phyloP scores from a whole-genome alignment of 37 sponge, comb jelly and placozoan species.

The Cliona cf. orientalis region DNA sequence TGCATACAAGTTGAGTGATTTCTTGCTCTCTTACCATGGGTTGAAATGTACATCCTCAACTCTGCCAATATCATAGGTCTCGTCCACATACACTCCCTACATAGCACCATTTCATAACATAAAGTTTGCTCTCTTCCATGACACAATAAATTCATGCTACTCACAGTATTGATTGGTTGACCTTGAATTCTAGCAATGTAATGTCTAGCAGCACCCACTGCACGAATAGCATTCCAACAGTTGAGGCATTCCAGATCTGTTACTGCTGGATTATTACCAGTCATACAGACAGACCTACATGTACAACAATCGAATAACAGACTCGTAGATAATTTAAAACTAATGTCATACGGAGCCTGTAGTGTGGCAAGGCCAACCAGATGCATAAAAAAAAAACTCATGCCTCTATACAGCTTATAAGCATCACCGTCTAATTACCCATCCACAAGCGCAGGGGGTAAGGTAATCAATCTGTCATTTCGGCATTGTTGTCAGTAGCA shows the following conservation, averaged over 20 bases:
- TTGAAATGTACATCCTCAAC: constrained; percentile 66
- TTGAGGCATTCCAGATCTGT: constrained; percentile 65
- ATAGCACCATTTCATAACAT: not conserved
- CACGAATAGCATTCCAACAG: constrained; percentile 56
- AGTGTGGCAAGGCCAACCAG: no score
- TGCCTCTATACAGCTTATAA: no score
- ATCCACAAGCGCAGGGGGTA: no score
- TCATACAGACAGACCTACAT: constrained; percentile 37
- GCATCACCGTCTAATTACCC: no score
- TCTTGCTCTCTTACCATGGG: no score
- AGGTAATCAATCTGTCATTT: no score
- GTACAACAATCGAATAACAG: no score
- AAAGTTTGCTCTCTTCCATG: not conserved
- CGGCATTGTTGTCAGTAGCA: no score
- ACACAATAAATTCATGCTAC: not conserved
- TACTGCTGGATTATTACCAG: constrained; percentile 48
- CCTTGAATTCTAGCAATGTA: constrained; percentile 66
- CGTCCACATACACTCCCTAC: constrained; percentile 51
- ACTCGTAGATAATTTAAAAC: no score
- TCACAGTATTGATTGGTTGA: constrained; percentile 60
- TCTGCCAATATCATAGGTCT: constrained; percentile 62
- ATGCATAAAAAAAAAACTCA: no score
- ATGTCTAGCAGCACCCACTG: constrained; percentile 48
- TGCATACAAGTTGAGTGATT: no score
- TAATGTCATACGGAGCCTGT: no score